phyloP scores from a whole-genome alignment of 1,140 invertebrate species.

The Philotrypesis tridentata region DNA sequence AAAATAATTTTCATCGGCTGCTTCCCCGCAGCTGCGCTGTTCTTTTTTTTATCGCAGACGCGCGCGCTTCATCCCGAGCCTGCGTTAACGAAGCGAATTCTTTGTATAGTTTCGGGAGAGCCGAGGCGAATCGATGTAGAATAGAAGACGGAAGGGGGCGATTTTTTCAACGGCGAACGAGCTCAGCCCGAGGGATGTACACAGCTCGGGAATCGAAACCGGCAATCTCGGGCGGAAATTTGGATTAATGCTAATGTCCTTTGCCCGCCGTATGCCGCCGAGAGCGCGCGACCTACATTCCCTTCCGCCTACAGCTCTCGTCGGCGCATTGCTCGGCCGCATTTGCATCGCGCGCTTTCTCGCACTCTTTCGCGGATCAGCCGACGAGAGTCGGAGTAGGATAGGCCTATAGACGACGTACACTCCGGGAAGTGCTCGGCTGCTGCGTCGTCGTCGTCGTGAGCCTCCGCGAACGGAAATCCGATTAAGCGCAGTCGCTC shows the following conservation, averaged over 20 bases:
- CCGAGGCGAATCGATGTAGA: background rate
- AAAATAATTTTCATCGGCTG: constrained; percentile 13
- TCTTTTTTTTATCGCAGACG: background rate
- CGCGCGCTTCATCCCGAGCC: constrained; percentile 4
- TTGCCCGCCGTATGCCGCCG: too few relatives aligned
- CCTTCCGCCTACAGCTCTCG: too few relatives aligned
- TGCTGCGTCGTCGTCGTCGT: too few relatives aligned
- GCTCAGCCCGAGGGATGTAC: background rate
- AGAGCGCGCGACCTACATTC: background rate
- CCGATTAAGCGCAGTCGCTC: too few relatives aligned
- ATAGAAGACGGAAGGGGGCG: background rate
- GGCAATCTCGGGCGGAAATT: background rate
- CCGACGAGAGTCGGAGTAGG: too few relatives aligned
- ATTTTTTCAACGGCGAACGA: background rate
- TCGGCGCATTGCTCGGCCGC: too few relatives aligned
- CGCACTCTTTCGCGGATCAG: too few relatives aligned
- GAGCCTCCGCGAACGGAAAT: too few relatives aligned
- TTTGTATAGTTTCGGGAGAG: background rate
- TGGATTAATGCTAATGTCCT: background rate
- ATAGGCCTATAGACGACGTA: too few relatives aligned
- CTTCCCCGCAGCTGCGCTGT: background rate
- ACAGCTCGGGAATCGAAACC: too few relatives aligned
- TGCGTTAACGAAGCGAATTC: constrained; percentile 31
- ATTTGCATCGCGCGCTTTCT: too few relatives aligned
- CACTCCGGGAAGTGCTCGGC: too few relatives aligned